A percentile compares a stretch with the other conserved stretches of the same genome.
These are phyloP conservation scores for Leptestheria dahalacensis DNA, from an alignment of 1,140 invertebrate genomes.

Conservation along the genomic window DNA sequence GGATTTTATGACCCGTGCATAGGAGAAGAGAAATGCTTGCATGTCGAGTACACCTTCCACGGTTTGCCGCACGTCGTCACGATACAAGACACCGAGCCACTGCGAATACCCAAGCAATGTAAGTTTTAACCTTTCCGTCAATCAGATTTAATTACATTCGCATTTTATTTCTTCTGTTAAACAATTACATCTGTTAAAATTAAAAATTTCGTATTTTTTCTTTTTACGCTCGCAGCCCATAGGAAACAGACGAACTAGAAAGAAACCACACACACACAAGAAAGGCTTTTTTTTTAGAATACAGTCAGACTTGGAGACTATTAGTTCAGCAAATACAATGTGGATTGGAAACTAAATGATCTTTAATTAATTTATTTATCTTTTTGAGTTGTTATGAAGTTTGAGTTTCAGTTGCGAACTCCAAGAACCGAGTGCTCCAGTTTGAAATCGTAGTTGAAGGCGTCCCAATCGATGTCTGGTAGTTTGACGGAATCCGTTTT, in stretches of 20 bases:
- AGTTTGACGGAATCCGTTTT: neutral
- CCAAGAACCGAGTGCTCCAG: slow-evolving; percentile 12
- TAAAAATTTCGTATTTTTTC: neutral
- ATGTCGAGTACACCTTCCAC: slow-evolving; percentile 72
- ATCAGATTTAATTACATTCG: neutral
- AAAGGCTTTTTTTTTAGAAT: too few relatives aligned
- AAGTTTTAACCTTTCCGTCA: too few relatives aligned
- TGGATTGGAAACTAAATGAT: neutral
- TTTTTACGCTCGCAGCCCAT: slow-evolving; percentile 3
- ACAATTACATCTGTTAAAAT: too few relatives aligned
- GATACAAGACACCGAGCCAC: slow-evolving; percentile 56
- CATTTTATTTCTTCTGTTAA: neutral
- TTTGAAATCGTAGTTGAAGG: slow-evolving; percentile 12
- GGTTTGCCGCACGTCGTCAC: slow-evolving; percentile 59
- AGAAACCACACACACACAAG: slow-evolving; percentile 1
- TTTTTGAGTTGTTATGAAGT: neutral
- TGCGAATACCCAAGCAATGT: slow-evolving; percentile 59
- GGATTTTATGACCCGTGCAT: slow-evolving; percentile 94
- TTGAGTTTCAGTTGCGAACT: neutral
- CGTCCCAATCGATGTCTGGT: slow-evolving; percentile 13
- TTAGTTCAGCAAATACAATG: neutral
- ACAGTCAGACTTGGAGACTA: neutral
- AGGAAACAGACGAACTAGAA: slow-evolving; percentile 4
- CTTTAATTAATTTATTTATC: neutral
- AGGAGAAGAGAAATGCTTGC: slow-evolving; percentile 77